Evolutionary conservation across 2,797 vertebrate genomes (phyloP).

Genomic region (Oreochromis grahami): DNA sequence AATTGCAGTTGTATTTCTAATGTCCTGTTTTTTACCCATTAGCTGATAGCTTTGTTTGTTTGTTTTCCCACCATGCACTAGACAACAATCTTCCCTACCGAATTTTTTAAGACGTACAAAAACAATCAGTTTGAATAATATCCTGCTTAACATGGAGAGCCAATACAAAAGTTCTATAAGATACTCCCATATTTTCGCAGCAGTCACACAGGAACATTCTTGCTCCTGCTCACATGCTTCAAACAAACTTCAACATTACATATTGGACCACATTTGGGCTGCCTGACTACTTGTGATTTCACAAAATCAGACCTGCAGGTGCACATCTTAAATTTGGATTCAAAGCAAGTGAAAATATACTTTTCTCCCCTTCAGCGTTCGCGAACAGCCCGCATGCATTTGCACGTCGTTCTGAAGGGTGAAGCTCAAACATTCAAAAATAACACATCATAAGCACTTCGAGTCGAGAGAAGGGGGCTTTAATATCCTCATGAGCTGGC

Average conservation of each 20-base stretch:
- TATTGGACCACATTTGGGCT: background rate
- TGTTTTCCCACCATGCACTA: background rate
- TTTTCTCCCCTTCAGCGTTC: background rate
- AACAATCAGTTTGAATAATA: background rate
- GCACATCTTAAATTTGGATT: background rate
- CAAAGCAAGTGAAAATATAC: background rate
- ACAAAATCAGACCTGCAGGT: background rate
- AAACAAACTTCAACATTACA: background rate
- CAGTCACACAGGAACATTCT: background rate
- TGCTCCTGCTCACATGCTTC: background rate
- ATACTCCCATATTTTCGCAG: background rate
- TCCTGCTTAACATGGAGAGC: background rate
- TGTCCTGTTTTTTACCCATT: background rate
- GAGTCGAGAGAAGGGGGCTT: fast-evolving
- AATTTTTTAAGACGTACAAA: background rate
- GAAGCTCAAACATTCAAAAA: background rate
- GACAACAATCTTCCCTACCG: background rate
- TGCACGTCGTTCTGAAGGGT: background rate
- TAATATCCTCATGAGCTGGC: background rate
- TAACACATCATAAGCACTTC: background rate
- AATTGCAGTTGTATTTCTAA: background rate
- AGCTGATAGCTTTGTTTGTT: background rate
- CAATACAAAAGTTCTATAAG: background rate
- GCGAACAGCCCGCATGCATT: background rate
- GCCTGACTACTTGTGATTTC: background rate